Evolutionary conservation across 2,113 vertebrate genomes (phyloP), one percentile per base, ranked within the genome.

Genomic region (Fregata magnificens): DNA sequence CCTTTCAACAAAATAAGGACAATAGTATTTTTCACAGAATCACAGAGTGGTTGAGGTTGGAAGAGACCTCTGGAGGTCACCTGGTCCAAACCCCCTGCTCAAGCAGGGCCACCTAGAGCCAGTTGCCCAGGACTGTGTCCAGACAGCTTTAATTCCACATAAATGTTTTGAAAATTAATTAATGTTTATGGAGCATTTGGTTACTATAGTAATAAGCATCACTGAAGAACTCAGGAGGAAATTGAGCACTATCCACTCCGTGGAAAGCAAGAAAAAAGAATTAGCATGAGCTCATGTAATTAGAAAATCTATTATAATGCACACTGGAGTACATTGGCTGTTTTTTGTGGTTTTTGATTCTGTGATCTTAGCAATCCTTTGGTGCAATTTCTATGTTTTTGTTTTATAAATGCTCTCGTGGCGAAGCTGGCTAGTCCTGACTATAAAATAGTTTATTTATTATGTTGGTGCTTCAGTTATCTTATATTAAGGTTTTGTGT

Each of bases 201-300:
- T 95, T 96, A 40, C 92, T 94, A 91, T 85, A 95, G 84, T 69
- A 93, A 93, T 96, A 87, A 77, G 21, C 49, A 77, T 16, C 56
- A 44, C n/a, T 55, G 52, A 91, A 84, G 22, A 85, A 69, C 53
- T 63, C n/a, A 47, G 70, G 70, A 82, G 70, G 44, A 96, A 73
- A 91, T 0, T 34, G 19, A 93, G 17, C 31, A 29, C 28, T 76
- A 40, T 49, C 25, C 10, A 50, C 18, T 66, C 52, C 61, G 45
- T 76, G 83, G 38, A 72, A 83, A 82, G 58, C 40, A 71, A 67
- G 10, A 84, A 42, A 42, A 72, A 66, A 67, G 36, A 90, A 61
- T 58, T 86, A 70, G 16, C 11, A 65, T 24, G n/a, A 58, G 31
- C 9, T 87, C 40, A 36, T 9, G 49, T 56, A 80, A 76, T 87